These are phyloP conservation scores for Hyphantria cunea DNA, from an alignment of 1,140 invertebrate species.

Conservation along the genomic window DNA sequence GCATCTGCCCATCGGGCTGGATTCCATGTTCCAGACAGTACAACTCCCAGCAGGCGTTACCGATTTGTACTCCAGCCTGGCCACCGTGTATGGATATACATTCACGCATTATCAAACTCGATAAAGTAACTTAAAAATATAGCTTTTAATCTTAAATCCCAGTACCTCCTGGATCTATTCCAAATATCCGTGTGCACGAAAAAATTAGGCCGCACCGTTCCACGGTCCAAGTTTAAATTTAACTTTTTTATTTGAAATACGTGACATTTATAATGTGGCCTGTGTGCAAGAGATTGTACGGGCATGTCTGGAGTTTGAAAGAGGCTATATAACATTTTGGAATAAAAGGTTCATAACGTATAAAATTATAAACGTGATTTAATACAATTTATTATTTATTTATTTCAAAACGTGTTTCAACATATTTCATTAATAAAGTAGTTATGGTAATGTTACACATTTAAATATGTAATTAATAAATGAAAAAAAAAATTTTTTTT, in stretches of 20 bases:
- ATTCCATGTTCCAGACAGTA: conserved; percentile 91
- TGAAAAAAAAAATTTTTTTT: no score
- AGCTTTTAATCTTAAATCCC: conserved; percentile 14
- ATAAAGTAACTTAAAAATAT: conserved; percentile 38
- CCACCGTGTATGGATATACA: conserved; percentile 89
- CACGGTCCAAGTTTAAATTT: conserved; percentile 21
- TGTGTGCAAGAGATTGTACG: background rate
- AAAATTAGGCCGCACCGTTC: conserved; percentile 19
- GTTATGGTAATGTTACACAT: no score
- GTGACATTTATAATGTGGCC: background rate
- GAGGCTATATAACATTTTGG: no score
- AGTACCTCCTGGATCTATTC: conserved; percentile 33
- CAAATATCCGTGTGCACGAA: conserved; percentile 32
- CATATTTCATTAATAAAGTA: no score
- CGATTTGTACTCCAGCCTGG: conserved; percentile 94
- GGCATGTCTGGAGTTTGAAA: no score
- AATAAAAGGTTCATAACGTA: no score
- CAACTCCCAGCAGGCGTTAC: conserved; percentile 92
- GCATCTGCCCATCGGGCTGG: conserved; percentile 89
- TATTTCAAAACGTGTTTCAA: no score
- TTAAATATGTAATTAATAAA: no score
- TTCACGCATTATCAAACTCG: conserved; percentile 74
- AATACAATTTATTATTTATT: no score
- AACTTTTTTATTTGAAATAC: conserved; percentile 14
- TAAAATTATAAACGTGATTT: no score